Evolutionary conservation across 1,140 invertebrate genomes (phyloP), one percentile per base, ranked within the genome.

Genomic region (Latrodectus geometricus): DNA sequence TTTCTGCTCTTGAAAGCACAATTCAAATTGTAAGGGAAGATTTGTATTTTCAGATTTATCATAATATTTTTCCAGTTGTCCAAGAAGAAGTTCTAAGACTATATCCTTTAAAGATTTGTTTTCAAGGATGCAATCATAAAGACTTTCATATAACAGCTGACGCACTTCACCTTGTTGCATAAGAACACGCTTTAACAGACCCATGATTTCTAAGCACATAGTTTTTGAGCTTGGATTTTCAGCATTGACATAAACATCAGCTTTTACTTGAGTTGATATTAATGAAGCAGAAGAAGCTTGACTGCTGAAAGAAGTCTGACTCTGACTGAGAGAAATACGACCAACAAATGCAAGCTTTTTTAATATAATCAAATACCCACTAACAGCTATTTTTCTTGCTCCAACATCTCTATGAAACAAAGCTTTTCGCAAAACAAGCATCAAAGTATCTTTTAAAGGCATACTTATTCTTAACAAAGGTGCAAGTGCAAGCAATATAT

Each of bases 381-480:
- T 88, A 17, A 92, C 90, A 73, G 92, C 92, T 73, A 92, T 90
- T 88, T 91, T 91, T 0, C 92, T 89, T 9, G 90, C 88, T 54
- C 92, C 91, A 20, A 92, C 69, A 72, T 91, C 90, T 87, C 90
- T 91, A n/a, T 91, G 91, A 88, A 92, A 92, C 87, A 92, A 90
- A 73, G 92, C 89, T 86, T 92, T 92, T 11, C 91, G 89, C 12
- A 92, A 89, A 9, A 91, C 90, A 11, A 92, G 79, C 76, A 92
- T 91, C 4, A 92, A 88, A 7, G 91, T 88, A 86, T 92, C 92
- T 88, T 91, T 92, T 12, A 92, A 89, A 5, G 90, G 87, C 79
- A 90, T 89, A 85, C 90, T 92, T 49, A 92, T 89, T 88, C 91
- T 91, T 20, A 92, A 88, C 0, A 92, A 88, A 11, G 91, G 92